Conservation (phyloP, 2,113 vertebrate species). For the Cairina moschata region DNA sequence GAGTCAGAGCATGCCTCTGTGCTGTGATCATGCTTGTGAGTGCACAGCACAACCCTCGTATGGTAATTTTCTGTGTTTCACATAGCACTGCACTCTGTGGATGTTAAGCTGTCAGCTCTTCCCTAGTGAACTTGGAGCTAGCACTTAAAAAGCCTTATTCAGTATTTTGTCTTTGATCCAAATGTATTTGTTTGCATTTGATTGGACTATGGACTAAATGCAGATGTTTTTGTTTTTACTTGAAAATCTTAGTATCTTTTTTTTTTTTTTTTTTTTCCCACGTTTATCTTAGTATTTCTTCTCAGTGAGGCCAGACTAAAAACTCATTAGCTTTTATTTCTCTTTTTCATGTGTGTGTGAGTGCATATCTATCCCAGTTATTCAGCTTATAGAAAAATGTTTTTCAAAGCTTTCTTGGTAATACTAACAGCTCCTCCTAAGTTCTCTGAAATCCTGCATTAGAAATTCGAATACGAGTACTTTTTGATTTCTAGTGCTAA, state of each 20-base stretch:
- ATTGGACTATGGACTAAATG: neutral
- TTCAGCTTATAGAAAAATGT: neutral
- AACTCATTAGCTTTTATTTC: neutral
- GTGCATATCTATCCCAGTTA: neutral
- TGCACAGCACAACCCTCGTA: neutral
- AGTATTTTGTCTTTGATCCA: neutral
- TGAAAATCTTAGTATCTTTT: neutral
- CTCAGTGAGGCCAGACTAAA: neutral
- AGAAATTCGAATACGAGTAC: neutral
- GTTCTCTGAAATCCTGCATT: neutral
- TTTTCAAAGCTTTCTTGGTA: neutral
- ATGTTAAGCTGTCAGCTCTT: neutral
- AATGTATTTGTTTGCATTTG: neutral
- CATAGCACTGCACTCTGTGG: neutral
- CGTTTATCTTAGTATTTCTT: neutral
- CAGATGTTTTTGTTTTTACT: neutral
- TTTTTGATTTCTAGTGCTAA: neutral
- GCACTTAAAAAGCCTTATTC: neutral
- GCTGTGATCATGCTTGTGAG: accelerated
- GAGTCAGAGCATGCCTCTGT: neutral
- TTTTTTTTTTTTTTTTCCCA: too few species aligned
- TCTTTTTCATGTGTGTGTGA: neutral
- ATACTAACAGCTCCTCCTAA: neutral
- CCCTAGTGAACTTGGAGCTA: neutral
- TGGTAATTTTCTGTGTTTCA: neutral